Evolutionary conservation across 2,113 vertebrate genomes (phyloP).

Genomic region (Gopherus evgoodei): DNA sequence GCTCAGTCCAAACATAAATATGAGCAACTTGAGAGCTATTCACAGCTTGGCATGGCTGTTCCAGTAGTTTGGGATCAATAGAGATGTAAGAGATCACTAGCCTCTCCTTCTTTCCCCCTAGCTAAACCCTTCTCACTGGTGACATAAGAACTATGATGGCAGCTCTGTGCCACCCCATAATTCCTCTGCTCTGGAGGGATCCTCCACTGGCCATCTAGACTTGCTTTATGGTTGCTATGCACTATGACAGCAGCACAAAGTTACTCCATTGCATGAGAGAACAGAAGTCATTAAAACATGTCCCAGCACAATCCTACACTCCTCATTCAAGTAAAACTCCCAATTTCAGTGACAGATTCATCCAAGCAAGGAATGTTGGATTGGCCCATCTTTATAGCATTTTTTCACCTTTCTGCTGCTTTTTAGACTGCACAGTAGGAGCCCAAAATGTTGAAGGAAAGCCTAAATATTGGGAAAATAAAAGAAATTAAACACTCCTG

Average conservation of each 20-base stretch:
- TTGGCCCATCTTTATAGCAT: not conserved
- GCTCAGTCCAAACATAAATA: not conserved
- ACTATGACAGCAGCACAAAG: not conserved
- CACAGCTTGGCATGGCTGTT: not conserved
- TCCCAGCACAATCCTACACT: not conserved
- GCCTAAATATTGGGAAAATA: not conserved
- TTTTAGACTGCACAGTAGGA: not conserved
- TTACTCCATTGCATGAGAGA: not conserved
- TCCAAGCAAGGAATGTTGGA: not conserved
- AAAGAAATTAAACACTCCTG: not conserved
- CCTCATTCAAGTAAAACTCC: not conserved
- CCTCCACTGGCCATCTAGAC: not conserved
- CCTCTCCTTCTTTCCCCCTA: not conserved
- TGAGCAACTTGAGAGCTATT: not conserved
- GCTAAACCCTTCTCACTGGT: not conserved
- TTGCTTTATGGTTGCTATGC: not conserved
- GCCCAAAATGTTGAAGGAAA: not conserved
- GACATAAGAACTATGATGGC: not conserved
- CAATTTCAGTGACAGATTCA: not conserved
- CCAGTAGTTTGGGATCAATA: not conserved
- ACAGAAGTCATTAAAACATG: not conserved
- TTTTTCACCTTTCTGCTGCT: not conserved
- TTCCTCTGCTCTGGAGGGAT: not conserved
- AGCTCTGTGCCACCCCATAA: not conserved
- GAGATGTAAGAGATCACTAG: not conserved